A percentile compares a stretch with the other conserved stretches of the same genome.
These are phyloP conservation scores for Laupala kohalensis DNA, from an alignment of 1,140 invertebrate genomes.

Conservation along the genomic window DNA sequence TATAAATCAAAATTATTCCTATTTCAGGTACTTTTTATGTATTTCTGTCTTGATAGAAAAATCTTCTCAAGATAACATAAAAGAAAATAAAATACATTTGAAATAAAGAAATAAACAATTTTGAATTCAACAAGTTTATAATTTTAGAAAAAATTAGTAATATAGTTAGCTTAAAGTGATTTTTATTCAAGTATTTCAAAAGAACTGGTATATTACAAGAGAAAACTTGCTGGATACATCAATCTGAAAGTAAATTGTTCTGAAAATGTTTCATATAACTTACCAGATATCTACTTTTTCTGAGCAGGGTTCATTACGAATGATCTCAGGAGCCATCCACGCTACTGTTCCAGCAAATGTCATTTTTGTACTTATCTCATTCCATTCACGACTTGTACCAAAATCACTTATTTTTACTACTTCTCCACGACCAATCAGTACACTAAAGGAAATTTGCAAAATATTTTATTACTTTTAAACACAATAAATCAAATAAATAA, in stretches of 20 bases:
- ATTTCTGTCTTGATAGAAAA: no score
- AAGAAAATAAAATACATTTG: no score
- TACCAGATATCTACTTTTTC: slow-evolving; percentile 95
- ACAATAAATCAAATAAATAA: not conserved
- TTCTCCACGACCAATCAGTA: slow-evolving; percentile 81
- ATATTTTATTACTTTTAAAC: not conserved
- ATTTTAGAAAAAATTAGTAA: no score
- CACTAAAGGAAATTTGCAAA: slow-evolving; percentile 40
- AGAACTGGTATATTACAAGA: no score
- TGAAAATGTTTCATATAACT: slow-evolving; percentile 17
- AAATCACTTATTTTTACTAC: slow-evolving; percentile 96
- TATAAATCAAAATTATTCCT: no score
- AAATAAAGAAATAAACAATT: no score
- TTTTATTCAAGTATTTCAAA: no score
- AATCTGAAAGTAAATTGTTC: not conserved
- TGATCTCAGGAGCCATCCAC: slow-evolving; percentile 99
- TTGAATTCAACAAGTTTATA: no score
- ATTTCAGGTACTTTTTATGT: no score
- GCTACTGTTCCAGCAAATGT: slow-evolving; percentile 93
- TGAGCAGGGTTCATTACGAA: slow-evolving; percentile 88
- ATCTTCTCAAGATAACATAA: no score
- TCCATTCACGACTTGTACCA: slow-evolving; percentile 89
- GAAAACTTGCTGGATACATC: no score
- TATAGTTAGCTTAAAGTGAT: no score
- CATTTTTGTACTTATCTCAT: slow-evolving; percentile 92